Evolutionary conservation across 2,888 invertebrate genomes (phyloP), one percentile per base, ranked within the genome.

Genomic region (Petrolisthes cinctipes): DNA sequence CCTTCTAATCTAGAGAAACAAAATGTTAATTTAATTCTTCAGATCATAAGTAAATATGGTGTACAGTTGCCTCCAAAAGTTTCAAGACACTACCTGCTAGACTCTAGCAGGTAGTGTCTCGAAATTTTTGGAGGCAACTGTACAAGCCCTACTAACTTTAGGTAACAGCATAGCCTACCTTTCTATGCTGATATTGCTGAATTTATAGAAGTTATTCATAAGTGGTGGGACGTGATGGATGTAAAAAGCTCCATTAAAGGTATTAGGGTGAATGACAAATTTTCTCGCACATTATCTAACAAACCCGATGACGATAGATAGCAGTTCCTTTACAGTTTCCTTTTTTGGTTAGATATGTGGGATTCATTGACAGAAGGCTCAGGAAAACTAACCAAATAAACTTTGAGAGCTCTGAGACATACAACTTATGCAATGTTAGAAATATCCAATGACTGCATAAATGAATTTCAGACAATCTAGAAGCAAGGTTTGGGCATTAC

Each of bases 21-120:
- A 80, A 80, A 80, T n/a, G 80, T 80, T 1, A 80, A 5, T 80
- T 80, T 80, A 23, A 3, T 80, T 54, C 80, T 56, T 51, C 73
- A 73, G 23, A 73, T 73, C 17, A 20, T 73, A 17, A 73, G 4
- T 73, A 4, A n/a, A n/a, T 73, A 66, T 66, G 66, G 1, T 66
- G 17, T 17, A 37, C 37, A 37, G 37, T 37, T 2, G 37, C 37
- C 37, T 37, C 37, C n/a, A n/a, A n/a, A n/a, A n/a, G n/a, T n/a
- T n/a, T n/a, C n/a, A n/a, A n/a, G n/a, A n/a, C n/a, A n/a, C n/a
- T n/a, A 37, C 37, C 37, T 37, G 37, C 37, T 37, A 1, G 1
- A 37, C 37, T 37, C 1, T 1, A 2, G 2, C 37, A 37, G 37
- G 37, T 2, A 37, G 37, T 37, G 37, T 37, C 37, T 37, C 2